Conservation (phyloP, 2,888 invertebrate genomes). For the Eristalis tenax region DNA sequence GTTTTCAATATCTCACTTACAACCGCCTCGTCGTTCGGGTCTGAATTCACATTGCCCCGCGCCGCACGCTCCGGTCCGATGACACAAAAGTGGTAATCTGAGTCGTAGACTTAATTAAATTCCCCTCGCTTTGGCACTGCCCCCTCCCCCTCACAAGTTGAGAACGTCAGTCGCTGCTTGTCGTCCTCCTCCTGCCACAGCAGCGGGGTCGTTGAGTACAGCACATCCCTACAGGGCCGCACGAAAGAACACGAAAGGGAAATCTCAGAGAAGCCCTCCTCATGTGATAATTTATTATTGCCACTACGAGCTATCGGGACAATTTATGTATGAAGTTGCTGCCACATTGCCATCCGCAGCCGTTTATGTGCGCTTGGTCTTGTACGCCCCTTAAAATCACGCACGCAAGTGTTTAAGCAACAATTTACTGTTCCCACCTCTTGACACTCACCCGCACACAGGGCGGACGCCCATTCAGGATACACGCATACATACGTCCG, state of each 20-base stretch:
- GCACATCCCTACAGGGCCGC: neutral
- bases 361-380: neutral
- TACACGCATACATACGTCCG: constrained; percentile 8
- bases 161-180: too few species aligned
- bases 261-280: constrained; percentile 44
- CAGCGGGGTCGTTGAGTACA: too few species aligned
- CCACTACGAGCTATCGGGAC: constrained; percentile 41
- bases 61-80: constrained; percentile 26
- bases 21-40: neutral
- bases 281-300: constrained; percentile 63
- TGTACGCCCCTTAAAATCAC: constrained; percentile 33
- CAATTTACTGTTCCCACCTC: constrained; percentile 21
- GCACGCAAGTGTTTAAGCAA: constrained; percentile 55
- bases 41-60: neutral
- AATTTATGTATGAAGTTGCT: constrained; percentile 63
- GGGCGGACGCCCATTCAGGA: neutral
- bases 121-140: neutral
- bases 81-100: constrained; percentile 57
- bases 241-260: constrained; percentile 16
- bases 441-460: neutral
- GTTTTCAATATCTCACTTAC: constrained; percentile 60
- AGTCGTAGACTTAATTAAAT: constrained; percentile 70
- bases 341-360: constrained; percentile 9
- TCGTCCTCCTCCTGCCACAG: neutral
- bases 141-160: neutral